Evolutionary conservation across 2,797 vertebrate genomes (phyloP).

Genomic region (Vespertilio murinus): DNA sequence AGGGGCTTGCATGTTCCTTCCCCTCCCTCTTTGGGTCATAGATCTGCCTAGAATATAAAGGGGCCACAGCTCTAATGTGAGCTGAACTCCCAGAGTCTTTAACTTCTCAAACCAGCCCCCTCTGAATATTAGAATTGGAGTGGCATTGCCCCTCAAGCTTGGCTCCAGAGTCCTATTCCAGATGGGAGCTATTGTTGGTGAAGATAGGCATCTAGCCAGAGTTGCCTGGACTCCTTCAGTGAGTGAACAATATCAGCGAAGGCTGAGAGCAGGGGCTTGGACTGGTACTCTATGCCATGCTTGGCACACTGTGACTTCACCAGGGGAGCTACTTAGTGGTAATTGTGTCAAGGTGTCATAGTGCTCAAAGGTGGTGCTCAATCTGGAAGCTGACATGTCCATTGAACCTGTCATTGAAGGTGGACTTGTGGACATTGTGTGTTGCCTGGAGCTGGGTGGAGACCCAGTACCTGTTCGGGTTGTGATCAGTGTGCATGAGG

Average conservation of each 20-base stretch:
- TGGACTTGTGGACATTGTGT: too few relatives aligned
- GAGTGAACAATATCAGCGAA: conserved; percentile 86
- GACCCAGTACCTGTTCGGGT: too few relatives aligned
- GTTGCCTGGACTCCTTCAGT: conserved; percentile 87
- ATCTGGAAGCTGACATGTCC: too few relatives aligned
- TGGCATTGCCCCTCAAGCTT: neutral
- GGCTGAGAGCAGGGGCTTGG: conserved; percentile 83
- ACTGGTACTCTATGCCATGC: conserved; percentile 82
- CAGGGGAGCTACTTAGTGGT: conserved; percentile 84
- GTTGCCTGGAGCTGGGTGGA: too few relatives aligned
- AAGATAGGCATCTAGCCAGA: conserved; percentile 88
- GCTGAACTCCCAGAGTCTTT: too few relatives aligned
- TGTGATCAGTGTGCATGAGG: conserved; percentile 66
- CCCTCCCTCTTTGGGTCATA: neutral
- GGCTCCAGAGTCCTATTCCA: conserved; percentile 22
- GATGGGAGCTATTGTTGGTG: conserved; percentile 80
- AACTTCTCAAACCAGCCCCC: neutral
- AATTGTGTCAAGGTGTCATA: conserved; percentile 86
- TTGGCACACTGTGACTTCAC: conserved; percentile 86
- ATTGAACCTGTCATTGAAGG: too few relatives aligned
- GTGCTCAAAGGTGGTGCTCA: conserved; percentile 21
- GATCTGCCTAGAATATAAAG: neutral
- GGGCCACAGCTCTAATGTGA: too few relatives aligned
- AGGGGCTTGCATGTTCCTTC: too few relatives aligned
- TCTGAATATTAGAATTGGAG: neutral